Evolutionary conservation across 2,113 vertebrate genomes (phyloP), one percentile per base, ranked within the genome.

Genomic region (Andinoacara biseriatus): DNA sequence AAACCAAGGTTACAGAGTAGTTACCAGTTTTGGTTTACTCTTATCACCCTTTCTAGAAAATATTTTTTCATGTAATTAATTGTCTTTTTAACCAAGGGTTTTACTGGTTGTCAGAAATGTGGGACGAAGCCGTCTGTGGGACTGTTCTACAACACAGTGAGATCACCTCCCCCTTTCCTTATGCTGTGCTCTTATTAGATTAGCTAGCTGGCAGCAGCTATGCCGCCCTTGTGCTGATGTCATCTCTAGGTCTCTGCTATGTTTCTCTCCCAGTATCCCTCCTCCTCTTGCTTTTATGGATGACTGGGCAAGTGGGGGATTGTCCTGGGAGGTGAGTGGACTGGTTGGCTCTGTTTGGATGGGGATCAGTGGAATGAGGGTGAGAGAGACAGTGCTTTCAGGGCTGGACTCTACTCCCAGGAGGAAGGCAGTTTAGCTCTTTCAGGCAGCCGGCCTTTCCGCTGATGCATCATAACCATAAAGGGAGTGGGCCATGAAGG

Each of bases 401-500:
- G 54, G 33, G 80, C 74, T 31, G 46, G 69, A 54, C 52, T 38
- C 10, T 26, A 18, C 22, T 85, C 86, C 72, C 81, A 22, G 58
- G 82, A 87, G 89, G 85, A 79, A 89, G 62, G 72, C 82, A 77
- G 26, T 85, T 84, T 79, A 52, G 63, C 52, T 76, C 49, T 62
- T 26, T 80, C n/a, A 24, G 76, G 49, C 74, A 61, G 63, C 29
- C 22, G 24, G 60, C 31, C 75, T 76, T 78, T 91, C 60, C 14
- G 17, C 76, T 78, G 89, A 92, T 94, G 88, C 90, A 86, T 82
- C 78, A 76, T 76, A 83, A 72, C 56, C 63, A 56, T 82, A 86
- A 79, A 91, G 65, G 84, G 78, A 89, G 84, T 74, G 74, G 72
- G 81, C 75, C 72, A 95, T 94, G 93, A 92, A 94, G 95, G 94